A percentile compares a stretch with the other conserved stretches of the same genome.
These are phyloP conservation scores for Theocolax elegans DNA, from an alignment of 1,140 invertebrate genomes.

Conservation along the genomic window DNA sequence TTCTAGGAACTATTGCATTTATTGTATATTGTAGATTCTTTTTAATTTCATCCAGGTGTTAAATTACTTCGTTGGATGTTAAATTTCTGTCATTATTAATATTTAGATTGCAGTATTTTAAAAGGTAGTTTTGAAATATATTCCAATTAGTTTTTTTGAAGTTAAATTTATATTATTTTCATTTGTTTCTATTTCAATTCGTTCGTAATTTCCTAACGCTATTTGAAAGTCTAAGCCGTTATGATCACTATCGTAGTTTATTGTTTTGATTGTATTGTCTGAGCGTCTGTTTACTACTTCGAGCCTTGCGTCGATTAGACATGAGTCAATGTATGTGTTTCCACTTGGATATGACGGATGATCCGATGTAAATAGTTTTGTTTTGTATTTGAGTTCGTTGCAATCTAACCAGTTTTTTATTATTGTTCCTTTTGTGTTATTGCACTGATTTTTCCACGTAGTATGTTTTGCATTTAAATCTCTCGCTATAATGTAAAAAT, in stretches of 20 bases:
- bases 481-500: conserved; percentile 33
- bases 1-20: not conserved
- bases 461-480: conserved; percentile 22
- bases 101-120: not conserved
- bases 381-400: not conserved
- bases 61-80: not conserved
- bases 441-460: not conserved
- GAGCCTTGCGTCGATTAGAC: not conserved
- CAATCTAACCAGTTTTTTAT: not conserved
- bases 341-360: not conserved
- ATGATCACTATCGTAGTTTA: not conserved
- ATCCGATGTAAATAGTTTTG: not conserved
- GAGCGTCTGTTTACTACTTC: not conserved
- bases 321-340: not conserved
- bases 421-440: not conserved
- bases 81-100: not conserved
- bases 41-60: not conserved
- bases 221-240: not conserved
- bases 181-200: not conserved
- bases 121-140: not conserved
- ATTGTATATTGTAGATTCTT: not conserved
- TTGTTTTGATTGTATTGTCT: not conserved
- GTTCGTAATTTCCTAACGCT: not conserved
- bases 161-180: not conserved
- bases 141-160: conserved; percentile 5